Conservation (phyloP, 2,888 invertebrate species). For the Leptothorax acervorum region DNA sequence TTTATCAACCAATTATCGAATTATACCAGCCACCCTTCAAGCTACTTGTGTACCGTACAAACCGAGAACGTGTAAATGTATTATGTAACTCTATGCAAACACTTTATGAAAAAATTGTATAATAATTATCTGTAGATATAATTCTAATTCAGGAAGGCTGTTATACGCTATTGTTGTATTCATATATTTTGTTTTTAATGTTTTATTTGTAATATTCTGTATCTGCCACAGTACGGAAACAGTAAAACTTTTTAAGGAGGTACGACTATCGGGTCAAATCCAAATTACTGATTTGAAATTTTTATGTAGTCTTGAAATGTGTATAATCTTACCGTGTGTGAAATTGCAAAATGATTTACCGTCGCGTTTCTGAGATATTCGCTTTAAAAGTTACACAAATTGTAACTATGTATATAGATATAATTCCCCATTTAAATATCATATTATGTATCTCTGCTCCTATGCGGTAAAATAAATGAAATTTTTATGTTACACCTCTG, state of each 20-base stretch:
- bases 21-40: background rate
- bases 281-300: no score
- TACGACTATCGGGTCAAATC: no score
- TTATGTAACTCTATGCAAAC: background rate
- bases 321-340: no score
- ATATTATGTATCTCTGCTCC: no score
- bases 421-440: no score
- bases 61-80: background rate
- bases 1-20: background rate
- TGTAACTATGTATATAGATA: no score
- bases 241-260: conserved; percentile 3
- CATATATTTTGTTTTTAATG: conserved; percentile 44
- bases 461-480: no score
- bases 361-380: no score
- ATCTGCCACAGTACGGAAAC: conserved; percentile 25
- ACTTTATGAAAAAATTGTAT: background rate
- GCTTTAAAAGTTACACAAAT: no score
- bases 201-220: conserved; percentile 53
- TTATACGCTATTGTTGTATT: conserved; percentile 22
- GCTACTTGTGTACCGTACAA: conserved; percentile 31
- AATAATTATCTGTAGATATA: background rate
- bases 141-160: background rate
- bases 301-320: no score
- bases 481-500: no score
- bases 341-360: no score